phyloP scores from a whole-genome alignment of 2,113 vertebrate genomes.

The Philantomba maxwellii region DNA sequence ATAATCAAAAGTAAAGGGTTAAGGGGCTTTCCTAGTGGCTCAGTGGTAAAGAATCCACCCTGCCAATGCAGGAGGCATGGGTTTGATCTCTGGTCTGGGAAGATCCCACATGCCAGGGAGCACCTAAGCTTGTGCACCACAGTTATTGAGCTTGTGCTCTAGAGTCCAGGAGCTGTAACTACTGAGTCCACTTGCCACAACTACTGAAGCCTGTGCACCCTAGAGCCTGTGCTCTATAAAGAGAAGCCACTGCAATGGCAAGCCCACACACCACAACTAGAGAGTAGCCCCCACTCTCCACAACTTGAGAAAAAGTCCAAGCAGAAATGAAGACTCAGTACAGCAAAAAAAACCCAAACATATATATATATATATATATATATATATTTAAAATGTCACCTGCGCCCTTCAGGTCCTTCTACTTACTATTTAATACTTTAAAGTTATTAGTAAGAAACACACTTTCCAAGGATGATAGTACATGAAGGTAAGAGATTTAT shows the following conservation, averaged over 20 bases:
- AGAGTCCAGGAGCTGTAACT: not conserved
- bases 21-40: not conserved
- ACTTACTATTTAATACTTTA: not conserved
- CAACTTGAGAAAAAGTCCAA: not conserved
- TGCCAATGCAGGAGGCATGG: not conserved
- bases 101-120: not conserved
- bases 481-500: not conserved
- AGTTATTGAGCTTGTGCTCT: not conserved
- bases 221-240: not conserved
- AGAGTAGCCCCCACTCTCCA: not conserved
- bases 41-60: not conserved
- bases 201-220: not conserved
- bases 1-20: not conserved
- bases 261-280: not conserved
- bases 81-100: not conserved
- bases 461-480: not conserved
- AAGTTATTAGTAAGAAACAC: not conserved
- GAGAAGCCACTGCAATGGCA: not conserved
- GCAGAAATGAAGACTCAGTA: not conserved
- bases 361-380: not conserved
- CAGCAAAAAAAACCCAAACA: not conserved
- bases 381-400: not conserved
- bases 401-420: not conserved
- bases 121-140: not conserved
- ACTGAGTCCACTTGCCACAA: not conserved